Evolutionary conservation across 2,113 vertebrate species (phyloP), one percentile per base, ranked within the genome.

Genomic region (Suncus etruscus): DNA sequence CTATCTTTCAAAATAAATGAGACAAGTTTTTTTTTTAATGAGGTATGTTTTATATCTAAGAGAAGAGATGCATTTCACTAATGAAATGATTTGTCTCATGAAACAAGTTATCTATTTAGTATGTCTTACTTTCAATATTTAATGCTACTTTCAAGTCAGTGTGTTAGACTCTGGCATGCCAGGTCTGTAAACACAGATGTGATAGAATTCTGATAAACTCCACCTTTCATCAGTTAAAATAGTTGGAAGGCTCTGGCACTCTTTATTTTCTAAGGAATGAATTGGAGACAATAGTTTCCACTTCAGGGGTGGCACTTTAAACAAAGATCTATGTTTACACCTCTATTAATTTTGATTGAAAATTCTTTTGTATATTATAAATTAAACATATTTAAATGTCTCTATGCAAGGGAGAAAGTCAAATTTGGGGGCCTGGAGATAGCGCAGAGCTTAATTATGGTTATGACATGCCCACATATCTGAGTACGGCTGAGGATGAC

Each of bases 1-100:
- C 22, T 90, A 80, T 32, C 31, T 68, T 86, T 93, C 32, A 58
- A 92, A 90, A 93, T 83, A 94, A 92, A 87, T 86, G n/a, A 27
- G 58, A 10, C 70, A 8, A 61, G 9, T 73, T 92, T 94, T 69
- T 15, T 58, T 50, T 87, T 51, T 72, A 74, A 81, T 86, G n/a
- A 27, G 58, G 12, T 74, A 11, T 68, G 9, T 76, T 92, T 94
- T 69, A 18, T 58, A 58, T 87, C 61, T 72, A 74, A 81, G 32
- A 16, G 48, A 81, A 69, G 88, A 77, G 76, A 63, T 65, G 16
- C 12, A 39, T 61, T 95, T 14, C 15, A 78, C 31, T 72, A 65
- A 65, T 66, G 7, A 48, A 86, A 29, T 58, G 80, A 91, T 29
- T 92, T 73, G 50, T 47, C 22, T 16, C 24, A 39, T n/a, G 54